Base-by-base conservation (phyloP, 2,888 invertebrate genomes). In the Trissoscelio sp. region DNA sequence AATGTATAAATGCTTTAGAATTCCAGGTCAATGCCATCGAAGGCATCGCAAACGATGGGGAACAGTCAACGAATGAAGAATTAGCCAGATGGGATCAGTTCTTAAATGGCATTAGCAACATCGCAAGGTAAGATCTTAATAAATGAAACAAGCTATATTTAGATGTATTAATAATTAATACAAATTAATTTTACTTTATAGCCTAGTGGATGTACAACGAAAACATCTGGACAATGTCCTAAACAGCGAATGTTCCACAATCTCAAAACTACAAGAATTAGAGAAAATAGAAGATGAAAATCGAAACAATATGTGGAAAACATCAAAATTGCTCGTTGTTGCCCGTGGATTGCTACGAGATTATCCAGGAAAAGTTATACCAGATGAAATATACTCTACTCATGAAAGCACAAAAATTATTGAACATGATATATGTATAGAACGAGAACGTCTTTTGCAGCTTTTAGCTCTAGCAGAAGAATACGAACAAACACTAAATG, bases 401-500 rank as follows among this genome's bases (percentile, higher is more conserved):
- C 94, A 95, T 78, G 96, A 96, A 83, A 92, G 93, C 14, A 94
- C 94, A 0, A 94, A 94, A 88, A 94, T 94, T 84, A 93, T 96
- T 5, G 96, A 96, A 84, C 94, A 95, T 83, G 92, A 93, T 16
- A 94, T 97, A 6, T 93, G 93, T 28, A 92, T 93, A 4, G 96
- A 97, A 92, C 93, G 96, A 79, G 96, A 97, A 81, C 94, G 95
- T 60, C 92, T 96, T 0, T 91, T 96, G 3, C 96, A 97, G 88
- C 90, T 96, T 16, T 93, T 96, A 22, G 94, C 95, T 0, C 91
- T 97, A 62, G 95, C 96, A 0, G 96, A 97, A 86, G 97, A 97
- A 89, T 97, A 97, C 88, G 96, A 96, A 88, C 96, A 97, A 91
- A 97, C 97, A 0, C 92, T 97, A 7, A 95, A 95, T 88, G 97